These are phyloP conservation scores for Tricholaema leucomelas DNA, from an alignment of 2,113 vertebrate species.

Conservation along the genomic window DNA sequence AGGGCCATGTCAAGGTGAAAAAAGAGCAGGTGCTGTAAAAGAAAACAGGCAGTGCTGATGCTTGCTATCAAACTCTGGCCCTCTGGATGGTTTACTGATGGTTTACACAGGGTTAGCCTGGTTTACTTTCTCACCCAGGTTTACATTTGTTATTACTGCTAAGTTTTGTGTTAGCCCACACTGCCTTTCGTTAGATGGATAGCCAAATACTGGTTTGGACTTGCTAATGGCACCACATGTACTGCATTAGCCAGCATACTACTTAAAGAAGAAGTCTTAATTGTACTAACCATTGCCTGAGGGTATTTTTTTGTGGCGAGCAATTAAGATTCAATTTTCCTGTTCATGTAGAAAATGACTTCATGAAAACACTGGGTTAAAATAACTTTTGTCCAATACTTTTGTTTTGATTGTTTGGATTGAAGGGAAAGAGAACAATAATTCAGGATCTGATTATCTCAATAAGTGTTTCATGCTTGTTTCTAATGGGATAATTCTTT, in stretches of 20 bases:
- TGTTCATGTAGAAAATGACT: constrained; percentile 39
- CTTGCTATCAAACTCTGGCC: constrained; percentile 12
- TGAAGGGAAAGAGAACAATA: not conserved
- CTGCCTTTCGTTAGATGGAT: constrained; percentile 54
- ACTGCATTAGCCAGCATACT: constrained; percentile 22
- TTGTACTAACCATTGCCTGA: not conserved
- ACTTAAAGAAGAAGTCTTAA: constrained; percentile 57
- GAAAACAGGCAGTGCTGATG: not conserved
- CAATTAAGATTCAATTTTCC: constrained; percentile 39
- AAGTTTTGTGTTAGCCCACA: constrained; percentile 29
- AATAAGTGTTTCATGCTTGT: not conserved
- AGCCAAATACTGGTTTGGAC: constrained; percentile 49
- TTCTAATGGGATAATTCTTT: not conserved
- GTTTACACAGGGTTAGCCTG: not conserved
- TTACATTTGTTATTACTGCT: constrained; percentile 36
- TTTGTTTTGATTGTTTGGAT: constrained; percentile 30
- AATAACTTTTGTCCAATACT: constrained; percentile 22
- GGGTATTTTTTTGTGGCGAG: constrained; percentile 51
- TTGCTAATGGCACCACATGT: constrained; percentile 45
- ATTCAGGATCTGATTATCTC: not conserved
- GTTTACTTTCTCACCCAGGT: constrained; percentile 43
- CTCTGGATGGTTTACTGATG: constrained; percentile 16
- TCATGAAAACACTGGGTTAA: constrained; percentile 21
- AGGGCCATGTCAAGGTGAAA: not conserved
- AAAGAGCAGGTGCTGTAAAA: not conserved